Base-by-base conservation (phyloP, 2,888 invertebrate genomes). In the Euzetes globulus region DNA sequence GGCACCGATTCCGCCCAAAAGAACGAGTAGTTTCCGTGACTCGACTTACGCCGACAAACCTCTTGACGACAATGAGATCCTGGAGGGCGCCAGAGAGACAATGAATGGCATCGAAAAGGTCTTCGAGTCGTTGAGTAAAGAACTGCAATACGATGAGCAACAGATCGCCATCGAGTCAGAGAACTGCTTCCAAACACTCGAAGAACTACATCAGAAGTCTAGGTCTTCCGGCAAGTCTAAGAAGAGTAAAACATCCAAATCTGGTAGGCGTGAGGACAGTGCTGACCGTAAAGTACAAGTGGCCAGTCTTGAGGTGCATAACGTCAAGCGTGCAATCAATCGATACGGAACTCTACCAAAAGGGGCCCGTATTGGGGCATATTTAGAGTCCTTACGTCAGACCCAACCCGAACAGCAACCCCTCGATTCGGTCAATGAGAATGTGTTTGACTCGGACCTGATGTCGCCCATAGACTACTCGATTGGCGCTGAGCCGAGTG, bases 331-430 rank as follows among this genome's bases (percentile, higher is more conserved):
- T 79, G 94, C 94, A 65, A 83, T 83, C 70, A 95, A 93, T 84
- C 88, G 95, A 33, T 97, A 96, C 82, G 98, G 98, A 22, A 98
- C 98, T 13, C 85, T 98, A 81, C 98, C 98, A 0, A 98, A 97
- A 84, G 95, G 92, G 70, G 94, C 94, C 13, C 87, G 97, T 78
- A 97, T 98, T 80, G 96, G 96, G 41, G 97, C 96, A 7, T 98
- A 94, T 84, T 85, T 98, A 73, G 96, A 97, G 83, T 95, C 95
- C 6, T 86, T 98, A 81, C 88, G 92, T 29, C 63, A 63, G 13
- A n/a, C 63, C 19, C 68, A 68, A 63, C 91, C 92, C 81, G 72
- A 65, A 4, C 29, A 47, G 0, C 45, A 65, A 37, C 60, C 29
- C 5, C 50, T 72, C 33, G 78, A 77, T 73, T 68, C 72, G 4